Evolutionary conservation across 2,797 vertebrate genomes (phyloP).

Genomic region (Anas acuta): DNA sequence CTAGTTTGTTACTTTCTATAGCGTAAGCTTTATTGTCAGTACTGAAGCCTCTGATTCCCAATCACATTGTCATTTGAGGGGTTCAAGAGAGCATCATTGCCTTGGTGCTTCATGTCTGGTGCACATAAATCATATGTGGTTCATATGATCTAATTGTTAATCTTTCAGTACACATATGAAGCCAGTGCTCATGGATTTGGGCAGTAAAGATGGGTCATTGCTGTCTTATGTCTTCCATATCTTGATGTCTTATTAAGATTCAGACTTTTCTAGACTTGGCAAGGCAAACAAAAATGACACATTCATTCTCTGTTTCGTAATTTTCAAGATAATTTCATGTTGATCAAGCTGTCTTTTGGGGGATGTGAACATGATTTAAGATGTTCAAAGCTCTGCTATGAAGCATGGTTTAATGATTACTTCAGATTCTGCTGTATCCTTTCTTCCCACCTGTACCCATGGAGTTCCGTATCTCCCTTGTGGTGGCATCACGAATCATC

Average conservation of each 20-base stretch:
- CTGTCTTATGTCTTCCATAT: not conserved
- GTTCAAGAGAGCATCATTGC: not conserved
- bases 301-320: fast-evolving
- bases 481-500: too few relatives aligned
- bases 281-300: not conserved
- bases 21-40: not conserved
- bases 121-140: too few relatives aligned
- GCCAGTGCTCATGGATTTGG: not conserved
- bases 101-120: not conserved
- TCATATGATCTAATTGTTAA: fast-evolving
- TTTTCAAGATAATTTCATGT: not conserved
- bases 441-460: not conserved
- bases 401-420: fast-evolving
- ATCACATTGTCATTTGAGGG: fast-evolving
- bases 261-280: not conserved
- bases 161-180: not conserved
- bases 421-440: not conserved
- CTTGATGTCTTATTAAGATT: not conserved
- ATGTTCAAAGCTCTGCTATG: not conserved
- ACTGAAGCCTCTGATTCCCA: not conserved
- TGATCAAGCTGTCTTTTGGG: not conserved
- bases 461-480: not conserved
- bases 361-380: not conserved
- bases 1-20: not conserved
- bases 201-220: not conserved